Evolutionary conservation across 2,113 vertebrate genomes (phyloP), one percentile per base, ranked within the genome.

Genomic region (Talpa occidentalis): DNA sequence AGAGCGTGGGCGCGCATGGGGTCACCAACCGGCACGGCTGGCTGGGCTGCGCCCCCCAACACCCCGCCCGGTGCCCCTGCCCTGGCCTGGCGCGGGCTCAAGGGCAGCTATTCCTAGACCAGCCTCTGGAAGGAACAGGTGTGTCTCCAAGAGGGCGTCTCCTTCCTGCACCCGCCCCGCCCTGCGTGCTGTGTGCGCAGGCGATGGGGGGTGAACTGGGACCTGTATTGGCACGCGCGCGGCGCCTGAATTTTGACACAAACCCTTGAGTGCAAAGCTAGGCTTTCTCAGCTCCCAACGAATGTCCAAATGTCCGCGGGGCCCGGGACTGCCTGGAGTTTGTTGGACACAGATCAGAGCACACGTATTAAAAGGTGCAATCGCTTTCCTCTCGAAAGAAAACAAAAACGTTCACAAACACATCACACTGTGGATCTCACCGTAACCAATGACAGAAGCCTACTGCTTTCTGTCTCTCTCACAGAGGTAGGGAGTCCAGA

Each of bases 221-320:
- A 95, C 0, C 1, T 96, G 54, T 21, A 97, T 96, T 96, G 97
- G 97, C 96, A 95, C 96, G 96, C 97, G 96, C 97, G 95, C 93
- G 92, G 95, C 97, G 96, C 97, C 97, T 94, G 89, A 28, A 77
- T 87, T 93, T 79, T 78, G 73, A 59, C 62, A 87, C 94, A 93
- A 92, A 77, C 91, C 47, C 66, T 90, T 95, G 92, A 84, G 97
- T 85, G 80, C 93, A 77, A 91, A 84, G 37, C 66, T 87, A 97
- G 94, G 88, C 95, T 98, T 98, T 97, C 84, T 97, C 96, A 97
- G 96, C 95, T 97, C 96, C 96, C 90, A 92, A 94, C 73, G 93
- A 98, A 94, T 97, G 97, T 97, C 92, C 73, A 92, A 98, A 94
- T 97, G 97, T 97, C 92, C 28, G 15, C 64, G 89, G 91, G 95